Percentiles rank a stretch among this genome's conserved stretches.
phyloP scores from a whole-genome alignment of 2,113 vertebrate species.

The Microtus oregoni region DNA sequence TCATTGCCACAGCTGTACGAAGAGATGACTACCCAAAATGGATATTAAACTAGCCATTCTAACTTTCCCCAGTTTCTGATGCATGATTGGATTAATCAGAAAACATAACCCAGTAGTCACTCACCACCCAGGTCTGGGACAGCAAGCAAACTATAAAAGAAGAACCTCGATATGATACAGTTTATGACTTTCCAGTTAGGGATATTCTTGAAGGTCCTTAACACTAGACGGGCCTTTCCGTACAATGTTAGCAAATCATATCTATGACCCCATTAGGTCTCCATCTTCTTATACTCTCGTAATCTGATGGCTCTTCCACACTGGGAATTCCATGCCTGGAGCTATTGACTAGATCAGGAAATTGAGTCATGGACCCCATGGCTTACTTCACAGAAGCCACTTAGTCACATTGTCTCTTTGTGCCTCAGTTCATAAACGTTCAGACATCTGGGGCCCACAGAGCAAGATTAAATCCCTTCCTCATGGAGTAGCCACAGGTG shows the following conservation, averaged over 20 bases:
- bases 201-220: not conserved
- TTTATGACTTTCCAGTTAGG: not conserved
- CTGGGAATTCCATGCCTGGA: not conserved
- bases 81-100: not conserved
- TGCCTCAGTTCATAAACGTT: not conserved
- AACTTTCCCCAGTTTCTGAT: not conserved
- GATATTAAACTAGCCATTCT: not conserved
- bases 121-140: not conserved
- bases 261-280: conserved; percentile 22
- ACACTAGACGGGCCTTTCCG: not conserved
- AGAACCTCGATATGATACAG: not conserved
- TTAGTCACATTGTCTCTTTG: not conserved
- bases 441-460: not conserved
- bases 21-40: not conserved
- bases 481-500: not conserved
- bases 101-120: not conserved
- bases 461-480: not conserved
- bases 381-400: not conserved
- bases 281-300: not conserved
- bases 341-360: not conserved
- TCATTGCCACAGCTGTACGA: not conserved
- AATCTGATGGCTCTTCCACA: not conserved
- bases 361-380: not conserved
- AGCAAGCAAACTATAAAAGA: not conserved
- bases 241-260: not conserved